These are phyloP conservation scores for Buphagus erythrorhynchus DNA, from an alignment of 2,797 vertebrate genomes.

Conservation along the genomic window DNA sequence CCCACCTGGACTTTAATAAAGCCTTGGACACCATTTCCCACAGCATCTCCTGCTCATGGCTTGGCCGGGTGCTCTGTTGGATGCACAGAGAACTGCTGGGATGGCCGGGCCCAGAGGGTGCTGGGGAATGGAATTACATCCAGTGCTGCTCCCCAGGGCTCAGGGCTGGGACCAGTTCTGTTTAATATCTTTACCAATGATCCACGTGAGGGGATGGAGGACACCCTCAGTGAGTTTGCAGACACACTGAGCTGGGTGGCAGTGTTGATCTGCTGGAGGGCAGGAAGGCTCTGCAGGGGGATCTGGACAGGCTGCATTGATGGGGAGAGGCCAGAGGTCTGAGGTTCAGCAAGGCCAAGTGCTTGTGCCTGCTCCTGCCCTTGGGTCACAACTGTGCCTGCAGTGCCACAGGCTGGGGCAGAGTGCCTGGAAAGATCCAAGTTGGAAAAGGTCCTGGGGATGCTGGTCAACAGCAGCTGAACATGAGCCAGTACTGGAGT, in stretches of 20 bases:
- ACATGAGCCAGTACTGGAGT: neutral
- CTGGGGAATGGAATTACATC: neutral
- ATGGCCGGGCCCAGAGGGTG: neutral
- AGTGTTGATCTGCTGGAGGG: neutral
- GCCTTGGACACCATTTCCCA: neutral
- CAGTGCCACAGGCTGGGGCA: neutral
- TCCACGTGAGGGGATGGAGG: rapidly evolving
- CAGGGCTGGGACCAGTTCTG: neutral
- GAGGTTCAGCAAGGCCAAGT: neutral
- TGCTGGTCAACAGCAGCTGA: neutral
- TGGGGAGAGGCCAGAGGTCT: neutral
- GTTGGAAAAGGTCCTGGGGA: neutral
- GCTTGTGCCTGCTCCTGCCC: neutral
- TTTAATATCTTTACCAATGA: neutral
- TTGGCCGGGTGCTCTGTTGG: rapidly evolving
- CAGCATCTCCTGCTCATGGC: neutral
- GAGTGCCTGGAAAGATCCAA: neutral
- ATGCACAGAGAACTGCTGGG: neutral
- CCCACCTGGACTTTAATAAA: neutral
- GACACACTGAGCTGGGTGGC: rapidly evolving
- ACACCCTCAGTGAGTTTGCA: neutral
- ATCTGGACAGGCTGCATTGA: neutral
- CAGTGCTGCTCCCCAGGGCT: neutral
- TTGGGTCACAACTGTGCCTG: neutral
- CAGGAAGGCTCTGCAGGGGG: too few relatives aligned